phyloP scores from a whole-genome alignment of 2,113 vertebrate species.

The Fulica atra region DNA sequence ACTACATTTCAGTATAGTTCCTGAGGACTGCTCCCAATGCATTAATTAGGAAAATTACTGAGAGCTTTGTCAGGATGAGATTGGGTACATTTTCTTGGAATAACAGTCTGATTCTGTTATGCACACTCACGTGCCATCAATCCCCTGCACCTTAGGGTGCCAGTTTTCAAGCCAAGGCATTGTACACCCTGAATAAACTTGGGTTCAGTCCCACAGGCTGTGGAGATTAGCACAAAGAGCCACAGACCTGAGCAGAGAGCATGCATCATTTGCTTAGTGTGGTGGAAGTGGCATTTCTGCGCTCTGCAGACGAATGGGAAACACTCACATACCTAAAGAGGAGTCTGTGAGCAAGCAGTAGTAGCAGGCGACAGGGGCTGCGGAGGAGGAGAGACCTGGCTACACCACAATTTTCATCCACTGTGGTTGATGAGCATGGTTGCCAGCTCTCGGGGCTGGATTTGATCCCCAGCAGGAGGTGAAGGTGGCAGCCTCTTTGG shows the following conservation, averaged over 20 bases:
- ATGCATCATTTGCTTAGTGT: background rate
- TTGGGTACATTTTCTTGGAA: background rate
- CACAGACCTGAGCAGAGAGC: background rate
- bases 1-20: background rate
- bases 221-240: background rate
- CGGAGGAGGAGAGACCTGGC: background rate
- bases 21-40: background rate
- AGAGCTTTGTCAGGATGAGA: background rate
- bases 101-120: background rate
- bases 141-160: background rate
- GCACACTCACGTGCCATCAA: background rate
- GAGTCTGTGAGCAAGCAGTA: accelerated
- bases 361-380: accelerated
- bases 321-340: background rate
- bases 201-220: background rate
- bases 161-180: background rate
- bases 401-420: background rate
- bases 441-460: background rate
- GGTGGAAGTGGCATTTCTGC: background rate
- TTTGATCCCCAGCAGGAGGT: background rate
- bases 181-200: background rate
- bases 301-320: background rate
- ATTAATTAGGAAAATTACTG: slow-evolving; percentile 12
- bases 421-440: background rate
- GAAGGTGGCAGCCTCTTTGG: background rate